Conservation (phyloP, 64 coral and sea anemone species). For the Porites lutea region DNA sequence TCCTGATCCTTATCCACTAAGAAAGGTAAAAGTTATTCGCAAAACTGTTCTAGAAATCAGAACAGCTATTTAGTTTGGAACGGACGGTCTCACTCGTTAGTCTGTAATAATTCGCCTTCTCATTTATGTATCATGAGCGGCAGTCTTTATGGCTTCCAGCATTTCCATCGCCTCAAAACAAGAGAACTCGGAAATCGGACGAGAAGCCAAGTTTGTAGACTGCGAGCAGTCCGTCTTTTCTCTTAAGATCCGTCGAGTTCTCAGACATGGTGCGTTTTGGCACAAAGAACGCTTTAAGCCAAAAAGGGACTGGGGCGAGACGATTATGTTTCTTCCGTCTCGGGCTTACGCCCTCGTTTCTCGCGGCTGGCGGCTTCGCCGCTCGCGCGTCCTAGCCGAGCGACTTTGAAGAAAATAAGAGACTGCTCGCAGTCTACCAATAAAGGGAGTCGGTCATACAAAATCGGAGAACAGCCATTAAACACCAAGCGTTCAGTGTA, state of each 20-base stretch:
- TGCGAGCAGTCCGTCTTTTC: not conserved
- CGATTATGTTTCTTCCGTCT: too few relatives aligned
- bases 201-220: not conserved
- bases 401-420: not conserved
- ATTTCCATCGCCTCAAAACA: conserved; percentile 41
- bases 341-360: too few relatives aligned
- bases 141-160: conserved; percentile 22
- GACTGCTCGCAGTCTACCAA: not conserved
- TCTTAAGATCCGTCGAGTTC: too few relatives aligned
- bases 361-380: too few relatives aligned
- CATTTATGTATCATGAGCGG: conserved; percentile 6
- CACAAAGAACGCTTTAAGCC: too few relatives aligned
- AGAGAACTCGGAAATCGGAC: conserved; percentile 7
- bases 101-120: too few relatives aligned
- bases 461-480: too few relatives aligned
- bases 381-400: not conserved
- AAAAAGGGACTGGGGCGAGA: too few relatives aligned
- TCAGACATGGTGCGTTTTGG: not conserved
- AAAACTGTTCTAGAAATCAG: not conserved
- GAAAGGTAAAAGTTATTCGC: not conserved
- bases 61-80: too few relatives aligned
- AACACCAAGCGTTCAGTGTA: not conserved
- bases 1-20: conserved; percentile 46
- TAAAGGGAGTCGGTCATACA: not conserved
- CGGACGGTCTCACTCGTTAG: too few relatives aligned